Conservation (phyloP, 2,888 invertebrate species). For the Drosophila ustulata region DNA sequence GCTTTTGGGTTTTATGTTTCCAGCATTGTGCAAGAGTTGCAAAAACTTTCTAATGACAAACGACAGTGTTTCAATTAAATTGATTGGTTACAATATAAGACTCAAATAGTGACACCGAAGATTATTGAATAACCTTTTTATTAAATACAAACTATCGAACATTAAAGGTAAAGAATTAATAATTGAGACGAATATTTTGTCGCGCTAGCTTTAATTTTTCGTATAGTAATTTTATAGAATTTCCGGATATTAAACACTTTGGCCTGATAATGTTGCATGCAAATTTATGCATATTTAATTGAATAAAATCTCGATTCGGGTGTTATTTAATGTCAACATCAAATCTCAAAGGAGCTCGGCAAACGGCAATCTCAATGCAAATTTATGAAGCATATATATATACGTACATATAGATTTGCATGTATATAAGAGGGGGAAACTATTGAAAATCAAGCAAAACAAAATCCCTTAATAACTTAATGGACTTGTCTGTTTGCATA, state of each 20-base stretch:
- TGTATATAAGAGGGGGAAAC: constrained; percentile 11
- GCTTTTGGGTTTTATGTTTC: not conserved
- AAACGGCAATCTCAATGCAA: constrained; percentile 20
- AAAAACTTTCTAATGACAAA: not conserved
- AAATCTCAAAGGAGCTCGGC: constrained; percentile 13
- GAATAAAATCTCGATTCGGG: constrained; percentile 49
- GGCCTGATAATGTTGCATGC: constrained; percentile 26
- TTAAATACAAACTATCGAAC: too few relatives aligned
- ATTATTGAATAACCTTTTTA: too few relatives aligned
- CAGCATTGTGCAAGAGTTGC: not conserved
- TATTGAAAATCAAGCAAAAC: constrained; percentile 59
- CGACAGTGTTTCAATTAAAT: not conserved
- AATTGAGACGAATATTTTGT: not conserved
- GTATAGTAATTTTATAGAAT: not conserved
- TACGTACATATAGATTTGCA: not conserved
- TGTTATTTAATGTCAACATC: constrained; percentile 35
- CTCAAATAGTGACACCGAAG: too few relatives aligned
- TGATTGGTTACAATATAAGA: not conserved
- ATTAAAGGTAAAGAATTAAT: too few relatives aligned
- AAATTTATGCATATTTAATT: constrained; percentile 71
- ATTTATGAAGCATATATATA: constrained; percentile 8
- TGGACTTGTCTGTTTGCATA: constrained; percentile 69
- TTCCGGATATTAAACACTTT: not conserved
- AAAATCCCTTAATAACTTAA: constrained; percentile 81
- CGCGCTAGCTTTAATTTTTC: too few relatives aligned